Base-by-base conservation (phyloP, 1,140 invertebrate species). In the Aphelenchoides fujianensis region DNA sequence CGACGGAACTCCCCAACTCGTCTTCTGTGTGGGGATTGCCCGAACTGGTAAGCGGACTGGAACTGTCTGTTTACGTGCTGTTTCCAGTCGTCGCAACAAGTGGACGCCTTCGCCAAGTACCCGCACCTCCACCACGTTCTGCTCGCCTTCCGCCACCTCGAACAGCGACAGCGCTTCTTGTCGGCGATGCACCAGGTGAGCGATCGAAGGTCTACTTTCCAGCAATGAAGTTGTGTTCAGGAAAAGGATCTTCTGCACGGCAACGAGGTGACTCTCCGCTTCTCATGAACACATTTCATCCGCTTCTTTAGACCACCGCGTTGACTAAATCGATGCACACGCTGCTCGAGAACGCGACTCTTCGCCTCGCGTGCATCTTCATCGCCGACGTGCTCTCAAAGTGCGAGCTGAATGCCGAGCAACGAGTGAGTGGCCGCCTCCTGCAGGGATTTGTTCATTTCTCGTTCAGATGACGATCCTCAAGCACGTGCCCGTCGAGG, bases 331-430 rank as follows among this genome's bases (percentile, higher is more conserved):
- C 41, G 12, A 12, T 48, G 23, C 23, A 16, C 23, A 48, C 12
- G 12, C 41, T 48, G 27, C 37, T 66, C 36, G 63, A 66, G 32
- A 66, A 66, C 3, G 1, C 16, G 31, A 66, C 63, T 12, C 36
- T 66, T 16, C 27, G 63, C n/a, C 63, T 66, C 12, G 36, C 36
- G 12, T 66, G 63, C 28, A 66, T 34, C 27, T 12, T 35, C 12
- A 66, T 66, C 28, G 36, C 63, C 27, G 63, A 66, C 16, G 12
- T 66, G 19, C 30, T 66, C 19, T 12, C 16, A n/a, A 30, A 66
- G 12, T 36, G 31, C 53, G 55, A 59, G 28, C 34, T 59, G 34
- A 59, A 23, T 59, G 55, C 34, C 23, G 41, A 48, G 41, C 41
- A 48, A 48, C 41, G 41, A 48, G 41, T 48, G 23, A n/a, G n/a